phyloP scores from a whole-genome alignment of 1,140 invertebrate genomes.

The Holcopasites calliopsidis region DNA sequence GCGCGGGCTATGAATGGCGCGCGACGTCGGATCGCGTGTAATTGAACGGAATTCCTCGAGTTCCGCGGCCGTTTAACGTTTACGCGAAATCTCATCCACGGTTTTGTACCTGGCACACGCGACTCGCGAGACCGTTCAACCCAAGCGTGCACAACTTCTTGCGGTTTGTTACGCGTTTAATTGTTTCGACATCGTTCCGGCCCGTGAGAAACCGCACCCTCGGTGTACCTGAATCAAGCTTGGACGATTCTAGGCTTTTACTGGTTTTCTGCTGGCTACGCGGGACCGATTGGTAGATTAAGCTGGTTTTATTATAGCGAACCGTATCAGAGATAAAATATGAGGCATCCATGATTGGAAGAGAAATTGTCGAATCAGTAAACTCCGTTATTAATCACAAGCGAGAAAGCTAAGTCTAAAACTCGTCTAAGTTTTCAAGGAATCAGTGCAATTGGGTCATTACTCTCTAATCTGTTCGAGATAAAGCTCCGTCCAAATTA shows the following conservation, averaged over 20 bases:
- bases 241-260: too few relatives aligned
- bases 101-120: slow-evolving; percentile 52
- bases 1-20: slow-evolving; percentile 29
- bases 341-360: not conserved
- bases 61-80: slow-evolving; percentile 39
- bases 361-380: not conserved
- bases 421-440: not conserved
- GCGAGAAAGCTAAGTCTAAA: not conserved
- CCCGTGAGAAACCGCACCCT: not conserved
- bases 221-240: too few relatives aligned
- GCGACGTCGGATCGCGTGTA: slow-evolving; percentile 45
- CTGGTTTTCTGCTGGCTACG: too few relatives aligned
- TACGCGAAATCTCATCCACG: slow-evolving; percentile 13
- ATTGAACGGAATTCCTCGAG: slow-evolving; percentile 56
- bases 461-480: not conserved
- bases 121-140: slow-evolving; percentile 27
- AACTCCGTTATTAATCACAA: not conserved
- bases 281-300: too few relatives aligned
- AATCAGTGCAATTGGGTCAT: not conserved
- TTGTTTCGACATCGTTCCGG: slow-evolving; percentile 1
- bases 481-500: not conserved
- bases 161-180: slow-evolving; percentile 28
- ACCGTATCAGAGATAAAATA: too few relatives aligned
- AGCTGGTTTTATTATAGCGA: too few relatives aligned
- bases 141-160: slow-evolving; percentile 18